Percentiles rank a stretch among this genome's conserved stretches.
phyloP scores from a whole-genome alignment of 2,113 vertebrate genomes.

The Gallinago undulata region DNA sequence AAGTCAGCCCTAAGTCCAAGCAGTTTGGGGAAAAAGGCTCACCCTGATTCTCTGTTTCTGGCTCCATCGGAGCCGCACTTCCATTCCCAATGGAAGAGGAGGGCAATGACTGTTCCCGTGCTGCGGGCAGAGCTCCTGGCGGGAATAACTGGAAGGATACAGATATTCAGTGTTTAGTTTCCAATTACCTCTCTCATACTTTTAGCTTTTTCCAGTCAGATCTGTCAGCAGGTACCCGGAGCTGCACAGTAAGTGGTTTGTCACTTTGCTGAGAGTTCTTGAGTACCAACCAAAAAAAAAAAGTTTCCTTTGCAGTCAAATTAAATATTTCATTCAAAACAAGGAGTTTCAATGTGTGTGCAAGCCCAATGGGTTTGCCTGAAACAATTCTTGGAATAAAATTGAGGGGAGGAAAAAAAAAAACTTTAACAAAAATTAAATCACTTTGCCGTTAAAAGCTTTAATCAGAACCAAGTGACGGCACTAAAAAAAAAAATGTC shows the following conservation, averaged over 20 bases:
- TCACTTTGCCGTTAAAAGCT: neutral
- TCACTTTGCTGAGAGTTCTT: neutral
- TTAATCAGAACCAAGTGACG: neutral
- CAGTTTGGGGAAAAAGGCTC: neutral
- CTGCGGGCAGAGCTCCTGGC: neutral
- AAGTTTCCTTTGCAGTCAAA: neutral
- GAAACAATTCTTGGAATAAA: neutral
- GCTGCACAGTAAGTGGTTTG: neutral
- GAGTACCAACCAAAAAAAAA: neutral
- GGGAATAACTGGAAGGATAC: neutral
- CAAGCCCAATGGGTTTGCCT: neutral
- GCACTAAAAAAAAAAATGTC: conserved; percentile 7
- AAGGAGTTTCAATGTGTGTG: neutral
- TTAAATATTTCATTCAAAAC: neutral
- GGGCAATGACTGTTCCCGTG: accelerated
- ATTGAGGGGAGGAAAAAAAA: neutral
- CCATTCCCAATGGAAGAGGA: neutral
- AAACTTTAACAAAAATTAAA: neutral
- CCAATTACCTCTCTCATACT: neutral
- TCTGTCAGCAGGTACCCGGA: neutral
- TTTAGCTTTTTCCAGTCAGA: neutral
- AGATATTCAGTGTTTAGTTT: neutral
- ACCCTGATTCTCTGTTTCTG: neutral
- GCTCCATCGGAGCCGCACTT: neutral
- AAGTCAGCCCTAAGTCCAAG: neutral